Percentiles rank a stretch among this genome's conserved stretches.
Conservation (phyloP, 2,113 vertebrate species). For the Ceratotherium simum region DNA sequence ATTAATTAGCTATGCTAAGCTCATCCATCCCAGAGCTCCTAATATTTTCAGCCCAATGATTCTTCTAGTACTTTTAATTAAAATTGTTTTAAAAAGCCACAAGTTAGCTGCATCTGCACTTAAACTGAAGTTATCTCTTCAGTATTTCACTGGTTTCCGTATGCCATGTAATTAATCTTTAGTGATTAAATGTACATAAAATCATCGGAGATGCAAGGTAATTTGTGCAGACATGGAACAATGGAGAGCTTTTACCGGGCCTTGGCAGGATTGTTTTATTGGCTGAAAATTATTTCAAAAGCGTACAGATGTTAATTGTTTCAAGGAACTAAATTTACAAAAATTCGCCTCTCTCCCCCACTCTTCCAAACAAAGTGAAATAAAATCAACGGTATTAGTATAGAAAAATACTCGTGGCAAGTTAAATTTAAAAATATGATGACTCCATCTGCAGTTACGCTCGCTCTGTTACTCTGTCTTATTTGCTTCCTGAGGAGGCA, state of each 20-base stretch:
- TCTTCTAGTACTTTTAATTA: slow-evolving; percentile 91
- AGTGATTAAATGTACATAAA: slow-evolving; percentile 89
- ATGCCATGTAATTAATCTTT: slow-evolving; percentile 89
- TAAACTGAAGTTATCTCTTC: slow-evolving; percentile 88
- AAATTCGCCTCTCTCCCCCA: background rate
- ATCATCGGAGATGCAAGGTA: slow-evolving; percentile 85
- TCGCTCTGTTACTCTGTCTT: background rate
- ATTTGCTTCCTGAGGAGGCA: background rate
- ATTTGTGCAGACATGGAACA: slow-evolving; percentile 86
- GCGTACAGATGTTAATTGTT: slow-evolving; percentile 83
- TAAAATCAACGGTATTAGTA: slow-evolving; percentile 3
- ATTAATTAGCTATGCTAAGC: slow-evolving; percentile 91
- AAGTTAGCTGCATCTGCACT: slow-evolving; percentile 86
- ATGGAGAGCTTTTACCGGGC: slow-evolving; percentile 82
- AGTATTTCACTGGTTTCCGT: slow-evolving; percentile 85
- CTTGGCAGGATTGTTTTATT: slow-evolving; percentile 83
- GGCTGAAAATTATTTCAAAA: slow-evolving; percentile 84
- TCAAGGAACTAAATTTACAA: slow-evolving; percentile 80
- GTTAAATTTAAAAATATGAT: slow-evolving; percentile 24
- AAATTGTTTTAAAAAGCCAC: slow-evolving; percentile 88
- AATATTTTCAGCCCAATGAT: slow-evolving; percentile 88
- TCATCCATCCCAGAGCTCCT: slow-evolving; percentile 86
- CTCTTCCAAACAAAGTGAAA: slow-evolving; percentile 34
- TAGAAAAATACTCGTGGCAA: background rate
- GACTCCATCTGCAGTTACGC: background rate